Percentiles rank a stretch among this genome's conserved stretches.
These are phyloP conservation scores for Shargacucullia verbasci DNA, from an alignment of 2,888 invertebrate species.

Conservation along the genomic window DNA sequence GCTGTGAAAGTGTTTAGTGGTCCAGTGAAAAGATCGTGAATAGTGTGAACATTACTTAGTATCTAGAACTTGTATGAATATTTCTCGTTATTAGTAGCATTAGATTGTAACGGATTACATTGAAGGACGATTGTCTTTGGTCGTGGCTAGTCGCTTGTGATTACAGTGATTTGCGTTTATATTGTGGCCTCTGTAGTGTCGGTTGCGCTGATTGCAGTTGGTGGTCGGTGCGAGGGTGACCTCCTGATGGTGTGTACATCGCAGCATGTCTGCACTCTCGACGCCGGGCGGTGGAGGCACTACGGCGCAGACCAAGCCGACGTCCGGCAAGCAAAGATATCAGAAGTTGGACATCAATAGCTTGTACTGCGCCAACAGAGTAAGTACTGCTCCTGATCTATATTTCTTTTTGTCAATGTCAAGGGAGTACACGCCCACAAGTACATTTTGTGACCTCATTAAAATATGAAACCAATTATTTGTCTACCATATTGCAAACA, in stretches of 20 bases:
- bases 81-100: constrained; percentile 21
- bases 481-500: not conserved
- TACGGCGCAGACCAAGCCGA: constrained; percentile 89
- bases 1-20: constrained; percentile 81
- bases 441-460: constrained; percentile 20
- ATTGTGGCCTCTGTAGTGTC: constrained; percentile 61
- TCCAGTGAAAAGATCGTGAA: constrained; percentile 56
- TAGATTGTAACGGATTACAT: constrained; percentile 47
- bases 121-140: constrained; percentile 66
- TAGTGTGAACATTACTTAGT: constrained; percentile 48
- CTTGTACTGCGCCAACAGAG: constrained; percentile 96
- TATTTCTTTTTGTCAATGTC: constrained; percentile 35
- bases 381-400: constrained; percentile 80
- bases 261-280: constrained; percentile 99
- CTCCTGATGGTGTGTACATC: constrained; percentile 96
- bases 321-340: constrained; percentile 96
- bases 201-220: constrained; percentile 83
- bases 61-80: constrained; percentile 22
- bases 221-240: constrained; percentile 86
- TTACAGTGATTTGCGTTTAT: constrained; percentile 58
- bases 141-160: constrained; percentile 47
- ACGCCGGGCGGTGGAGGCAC: constrained; percentile 92
- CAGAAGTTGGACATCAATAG: constrained; percentile 99
- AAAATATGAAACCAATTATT: constrained; percentile 1
- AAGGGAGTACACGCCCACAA: constrained; percentile 48